Base-by-base conservation (phyloP, 2,797 vertebrate genomes). In the Pampus argenteus region DNA sequence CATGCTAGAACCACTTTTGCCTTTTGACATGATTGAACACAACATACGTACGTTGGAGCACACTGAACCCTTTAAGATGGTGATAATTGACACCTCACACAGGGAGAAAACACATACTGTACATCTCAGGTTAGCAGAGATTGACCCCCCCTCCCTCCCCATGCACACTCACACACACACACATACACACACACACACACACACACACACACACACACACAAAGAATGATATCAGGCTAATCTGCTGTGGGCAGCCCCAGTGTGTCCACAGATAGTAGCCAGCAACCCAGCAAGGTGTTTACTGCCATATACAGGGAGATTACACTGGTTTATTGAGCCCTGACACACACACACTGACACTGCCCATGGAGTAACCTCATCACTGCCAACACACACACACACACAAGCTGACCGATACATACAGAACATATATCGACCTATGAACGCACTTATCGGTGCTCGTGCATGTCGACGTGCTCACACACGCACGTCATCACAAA, bases 231-330 rank as follows among this genome's bases (percentile, higher is more conserved):
- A 78, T 78, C 65, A 60, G 54, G 9, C 59, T 77, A 82, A 84
- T 88, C 79, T 80, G 64, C 57, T 67, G 66, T 61, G 67, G 71
- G 58, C 69, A 76, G 67, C 55, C 58, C 31, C 71, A 42, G 54
- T 70, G 69, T 78, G 75, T 81, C 59, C 76, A 82, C 74, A 74
- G 66, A 75, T 77, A 75, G 76, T 61, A 52, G 69, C 66, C 58
- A 71, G 83, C 44, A 59, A 67, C 61, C 49, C 74, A 71, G 76
- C 52, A 66, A 88, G 81, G 84, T 89, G 84, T 86, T 88, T 86
- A 84, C 79, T 78, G 70, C 68, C 63, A 75, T 70, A 81, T 56
- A 82, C 69, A 45, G 67, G 20, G 52, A 86, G 78, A 86, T 90
- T 88, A 83, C 74, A 83, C 64, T 50, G 54, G 71, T 13, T 86